A percentile compares a stretch with the other conserved stretches of the same genome.
Conservation (phyloP, 2,797 vertebrate genomes). For the Pangasius mekongensis region DNA sequence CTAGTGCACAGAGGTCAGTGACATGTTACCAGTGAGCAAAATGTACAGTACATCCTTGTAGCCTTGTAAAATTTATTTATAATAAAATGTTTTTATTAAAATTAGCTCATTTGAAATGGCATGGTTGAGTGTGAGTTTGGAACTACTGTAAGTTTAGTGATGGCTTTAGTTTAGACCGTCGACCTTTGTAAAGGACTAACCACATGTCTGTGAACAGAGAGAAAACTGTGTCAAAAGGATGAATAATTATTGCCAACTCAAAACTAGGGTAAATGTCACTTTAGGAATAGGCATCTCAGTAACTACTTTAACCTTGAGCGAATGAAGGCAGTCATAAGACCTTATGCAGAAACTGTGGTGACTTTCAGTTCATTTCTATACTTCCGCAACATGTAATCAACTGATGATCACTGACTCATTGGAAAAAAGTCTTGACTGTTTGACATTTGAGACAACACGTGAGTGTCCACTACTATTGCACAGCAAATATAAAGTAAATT, state of each 20-base stretch:
- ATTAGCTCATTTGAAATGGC: background rate
- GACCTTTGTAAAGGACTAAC: background rate
- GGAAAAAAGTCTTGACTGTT: too few relatives aligned
- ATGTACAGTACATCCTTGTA: background rate
- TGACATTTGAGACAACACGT: background rate
- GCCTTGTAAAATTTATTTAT: too few relatives aligned
- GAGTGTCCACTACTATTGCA: background rate
- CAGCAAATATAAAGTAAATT: background rate
- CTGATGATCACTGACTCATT: background rate
- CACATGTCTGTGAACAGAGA: slow-evolving; percentile 47
- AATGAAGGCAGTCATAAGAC: background rate
- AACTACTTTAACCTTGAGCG: background rate
- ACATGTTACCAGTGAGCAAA: background rate
- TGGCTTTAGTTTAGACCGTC: background rate
- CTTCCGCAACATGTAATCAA: background rate
- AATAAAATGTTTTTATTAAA: background rate
- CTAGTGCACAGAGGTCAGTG: background rate
- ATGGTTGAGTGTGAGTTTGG: background rate
- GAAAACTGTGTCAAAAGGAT: background rate
- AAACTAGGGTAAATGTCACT: background rate
- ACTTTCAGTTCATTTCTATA: background rate
- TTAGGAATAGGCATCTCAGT: background rate
- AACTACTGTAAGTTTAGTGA: background rate
- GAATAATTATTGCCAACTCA: background rate
- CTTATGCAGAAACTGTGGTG: background rate